These are phyloP conservation scores for Anguilla obscura DNA, from an alignment of 2,797 vertebrate genomes.

Conservation along the genomic window DNA sequence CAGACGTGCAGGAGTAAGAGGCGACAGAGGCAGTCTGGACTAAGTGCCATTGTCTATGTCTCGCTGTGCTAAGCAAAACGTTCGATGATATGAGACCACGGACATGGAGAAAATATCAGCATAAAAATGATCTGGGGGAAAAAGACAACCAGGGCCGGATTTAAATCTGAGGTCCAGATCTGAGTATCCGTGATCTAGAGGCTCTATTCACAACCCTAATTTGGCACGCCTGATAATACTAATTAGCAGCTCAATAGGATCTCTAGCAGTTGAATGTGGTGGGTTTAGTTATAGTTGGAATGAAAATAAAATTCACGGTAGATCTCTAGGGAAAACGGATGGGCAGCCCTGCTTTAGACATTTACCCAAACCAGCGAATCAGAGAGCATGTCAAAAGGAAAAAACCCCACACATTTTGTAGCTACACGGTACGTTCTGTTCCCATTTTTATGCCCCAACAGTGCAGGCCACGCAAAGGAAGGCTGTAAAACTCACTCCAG, in stretches of 20 bases:
- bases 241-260: too few species aligned
- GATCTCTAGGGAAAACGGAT: too few species aligned
- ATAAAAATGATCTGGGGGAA: too few species aligned
- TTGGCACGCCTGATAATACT: too few species aligned
- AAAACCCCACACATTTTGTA: neutral
- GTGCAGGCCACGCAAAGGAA: neutral
- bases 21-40: neutral
- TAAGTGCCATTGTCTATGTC: neutral
- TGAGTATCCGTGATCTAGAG: too few species aligned
- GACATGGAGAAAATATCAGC: neutral
- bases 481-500: neutral
- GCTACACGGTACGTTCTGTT: neutral
- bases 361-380: neutral
- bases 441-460: neutral
- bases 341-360: neutral
- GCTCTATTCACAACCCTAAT: too few species aligned
- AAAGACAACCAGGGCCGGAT: too few species aligned
- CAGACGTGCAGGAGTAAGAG: neutral
- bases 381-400: neutral
- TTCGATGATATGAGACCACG: neutral
- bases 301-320: too few species aligned
- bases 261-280: too few species aligned
- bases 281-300: too few species aligned
- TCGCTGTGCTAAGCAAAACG: neutral
- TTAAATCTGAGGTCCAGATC: too few species aligned